Evolutionary conservation across 2,113 vertebrate genomes (phyloP).

Genomic region (Eleginops maclovinus): DNA sequence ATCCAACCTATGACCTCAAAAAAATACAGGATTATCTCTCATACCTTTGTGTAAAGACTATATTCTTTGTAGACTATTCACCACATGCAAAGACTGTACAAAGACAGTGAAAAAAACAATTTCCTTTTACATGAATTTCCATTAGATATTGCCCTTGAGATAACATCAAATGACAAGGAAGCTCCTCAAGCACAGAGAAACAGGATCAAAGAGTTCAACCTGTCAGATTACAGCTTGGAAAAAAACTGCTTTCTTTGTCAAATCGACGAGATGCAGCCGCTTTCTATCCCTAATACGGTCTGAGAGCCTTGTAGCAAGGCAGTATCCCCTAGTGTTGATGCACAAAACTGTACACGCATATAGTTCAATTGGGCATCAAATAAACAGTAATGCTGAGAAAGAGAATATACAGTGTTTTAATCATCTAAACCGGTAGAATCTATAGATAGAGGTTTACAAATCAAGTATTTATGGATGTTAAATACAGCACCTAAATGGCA

Average conservation of each 20-base stretch:
- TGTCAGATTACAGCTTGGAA: not conserved
- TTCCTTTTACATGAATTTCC: slow-evolving; percentile 36
- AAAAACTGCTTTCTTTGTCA: slow-evolving; percentile 17
- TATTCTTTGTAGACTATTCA: not conserved
- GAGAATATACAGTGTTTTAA: not conserved
- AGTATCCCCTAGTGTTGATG: not conserved
- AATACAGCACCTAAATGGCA: slow-evolving; percentile 18
- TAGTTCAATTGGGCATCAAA: not conserved
- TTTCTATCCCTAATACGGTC: not conserved
- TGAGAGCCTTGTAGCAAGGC: slow-evolving; percentile 3
- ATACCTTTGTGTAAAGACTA: not conserved
- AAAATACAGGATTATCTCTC: not conserved
- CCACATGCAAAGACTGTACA: not conserved
- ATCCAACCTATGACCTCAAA: not conserved
- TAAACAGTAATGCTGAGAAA: not conserved
- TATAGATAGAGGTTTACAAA: slow-evolving; percentile 8
- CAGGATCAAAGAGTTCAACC: slow-evolving; percentile 18
- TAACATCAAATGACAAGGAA: slow-evolving; percentile 34
- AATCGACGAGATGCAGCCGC: not conserved
- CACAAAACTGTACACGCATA: too few species aligned
- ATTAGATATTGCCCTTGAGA: slow-evolving; percentile 32
- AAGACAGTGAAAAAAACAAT: not conserved
- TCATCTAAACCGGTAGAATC: slow-evolving; percentile 4
- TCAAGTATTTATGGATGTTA: slow-evolving; percentile 21
- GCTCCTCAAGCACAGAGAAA: slow-evolving; percentile 8